These are phyloP conservation scores for Thamnophis elegans DNA, from an alignment of 2,797 vertebrate species.

Conservation along the genomic window DNA sequence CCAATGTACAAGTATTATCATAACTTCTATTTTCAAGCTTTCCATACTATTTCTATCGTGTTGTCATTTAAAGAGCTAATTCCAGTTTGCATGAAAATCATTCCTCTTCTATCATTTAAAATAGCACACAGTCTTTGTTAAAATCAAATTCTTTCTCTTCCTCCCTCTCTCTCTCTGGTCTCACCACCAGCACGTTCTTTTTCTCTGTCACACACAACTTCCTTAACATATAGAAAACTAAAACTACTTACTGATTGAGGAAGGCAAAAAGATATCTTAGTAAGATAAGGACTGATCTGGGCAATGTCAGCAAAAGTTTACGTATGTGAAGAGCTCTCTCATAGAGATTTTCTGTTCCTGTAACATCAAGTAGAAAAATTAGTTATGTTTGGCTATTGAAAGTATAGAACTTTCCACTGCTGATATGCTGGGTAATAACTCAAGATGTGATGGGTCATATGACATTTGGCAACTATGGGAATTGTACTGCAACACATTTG, in stretches of 20 bases:
- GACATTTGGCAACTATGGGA: background rate
- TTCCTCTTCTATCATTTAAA: conserved; percentile 29
- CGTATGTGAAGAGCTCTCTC: conserved; percentile 94
- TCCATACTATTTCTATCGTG: background rate
- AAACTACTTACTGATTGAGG: conserved; percentile 92
- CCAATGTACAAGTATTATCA: conserved; percentile 7
- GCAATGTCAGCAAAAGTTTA: conserved; percentile 91
- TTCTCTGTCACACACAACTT: background rate
- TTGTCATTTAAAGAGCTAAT: conserved; percentile 38
- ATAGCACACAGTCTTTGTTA: conserved; percentile 7
- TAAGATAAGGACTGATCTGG: conserved; percentile 91
- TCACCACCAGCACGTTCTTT: background rate
- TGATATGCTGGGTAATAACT: background rate
- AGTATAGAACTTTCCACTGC: background rate
- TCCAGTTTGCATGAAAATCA: conserved; percentile 31
- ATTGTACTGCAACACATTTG: background rate
- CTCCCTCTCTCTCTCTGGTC: background rate
- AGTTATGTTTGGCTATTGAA: conserved; percentile 7
- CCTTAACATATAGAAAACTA: background rate
- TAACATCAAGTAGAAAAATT: conserved; percentile 43
- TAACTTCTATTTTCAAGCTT: conserved; percentile 26
- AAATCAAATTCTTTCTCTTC: conserved; percentile 8
- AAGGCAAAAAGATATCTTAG: conserved; percentile 98
- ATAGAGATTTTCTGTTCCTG: conserved; percentile 96
- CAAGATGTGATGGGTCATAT: background rate